Evolutionary conservation across 2,113 vertebrate species (phyloP).

Genomic region (Megalops atlanticus): DNA sequence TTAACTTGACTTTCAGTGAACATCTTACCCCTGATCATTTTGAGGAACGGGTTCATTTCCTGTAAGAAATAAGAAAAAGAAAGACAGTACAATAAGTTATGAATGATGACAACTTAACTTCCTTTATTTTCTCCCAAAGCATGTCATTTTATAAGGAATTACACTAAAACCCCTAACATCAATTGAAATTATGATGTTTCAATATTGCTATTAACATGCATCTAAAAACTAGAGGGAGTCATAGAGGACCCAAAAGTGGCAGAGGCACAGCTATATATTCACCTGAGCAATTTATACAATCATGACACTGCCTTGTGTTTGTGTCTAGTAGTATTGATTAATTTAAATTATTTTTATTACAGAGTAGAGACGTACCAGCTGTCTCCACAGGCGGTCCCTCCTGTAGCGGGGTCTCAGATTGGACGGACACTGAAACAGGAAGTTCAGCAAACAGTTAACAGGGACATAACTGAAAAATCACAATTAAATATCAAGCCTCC

Average conservation of each 20-base stretch:
- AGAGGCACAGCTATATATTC: background rate
- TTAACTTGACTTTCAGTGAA: too few relatives aligned
- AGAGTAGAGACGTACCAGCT: slow-evolving; percentile 12
- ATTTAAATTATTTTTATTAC: too few relatives aligned
- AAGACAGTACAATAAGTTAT: background rate
- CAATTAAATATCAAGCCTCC: too few relatives aligned
- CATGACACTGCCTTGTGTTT: too few relatives aligned
- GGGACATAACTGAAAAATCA: too few relatives aligned
- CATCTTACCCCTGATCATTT: slow-evolving; percentile 30
- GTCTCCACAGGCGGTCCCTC: background rate
- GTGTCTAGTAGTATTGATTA: too few relatives aligned
- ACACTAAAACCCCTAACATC: background rate
- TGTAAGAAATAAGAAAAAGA: background rate
- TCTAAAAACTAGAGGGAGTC: too few relatives aligned
- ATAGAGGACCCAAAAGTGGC: too few relatives aligned
- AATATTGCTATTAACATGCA: too few relatives aligned
- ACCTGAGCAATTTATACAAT: too few relatives aligned
- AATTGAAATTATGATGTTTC: background rate
- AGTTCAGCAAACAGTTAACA: background rate
- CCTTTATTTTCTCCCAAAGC: too few relatives aligned
- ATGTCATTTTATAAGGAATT: too few relatives aligned
- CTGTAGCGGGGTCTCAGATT: background rate
- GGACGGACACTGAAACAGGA: slow-evolving; percentile 3
- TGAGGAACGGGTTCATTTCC: background rate
- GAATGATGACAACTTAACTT: background rate